Evolutionary conservation across 2,888 invertebrate species (phyloP).

Genomic region (Polymixis lichenea): DNA sequence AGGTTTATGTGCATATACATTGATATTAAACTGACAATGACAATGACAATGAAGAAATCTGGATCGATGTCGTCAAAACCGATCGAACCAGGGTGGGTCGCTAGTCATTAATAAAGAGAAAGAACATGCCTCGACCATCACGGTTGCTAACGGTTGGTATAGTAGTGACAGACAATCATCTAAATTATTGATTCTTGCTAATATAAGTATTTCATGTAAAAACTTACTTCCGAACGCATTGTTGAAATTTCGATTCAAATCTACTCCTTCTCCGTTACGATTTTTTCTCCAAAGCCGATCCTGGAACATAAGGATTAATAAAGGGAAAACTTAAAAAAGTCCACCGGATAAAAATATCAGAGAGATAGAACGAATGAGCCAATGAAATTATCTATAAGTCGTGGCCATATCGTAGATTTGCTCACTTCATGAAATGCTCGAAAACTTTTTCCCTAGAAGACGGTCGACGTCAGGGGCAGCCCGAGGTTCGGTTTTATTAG

Average conservation of each 20-base stretch:
- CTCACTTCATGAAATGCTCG: too few species aligned
- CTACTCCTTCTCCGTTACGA: slow-evolving; percentile 76
- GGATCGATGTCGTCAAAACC: background rate
- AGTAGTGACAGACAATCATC: background rate
- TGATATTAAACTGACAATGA: too few species aligned
- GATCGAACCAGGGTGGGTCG: too few species aligned
- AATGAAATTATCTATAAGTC: background rate
- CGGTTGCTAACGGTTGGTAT: background rate
- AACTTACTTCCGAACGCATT: slow-evolving; percentile 86
- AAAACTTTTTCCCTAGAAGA: too few species aligned
- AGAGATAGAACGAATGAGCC: background rate
- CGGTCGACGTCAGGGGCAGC: too few species aligned
- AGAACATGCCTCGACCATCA: background rate
- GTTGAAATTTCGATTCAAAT: slow-evolving; percentile 92
- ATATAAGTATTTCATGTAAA: background rate
- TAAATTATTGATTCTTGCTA: background rate
- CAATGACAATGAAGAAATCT: background rate
- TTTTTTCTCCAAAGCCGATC: slow-evolving; percentile 65
- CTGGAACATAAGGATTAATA: slow-evolving; percentile 36
- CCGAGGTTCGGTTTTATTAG: too few species aligned
- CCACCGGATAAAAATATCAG: background rate
- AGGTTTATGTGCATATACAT: too few species aligned
- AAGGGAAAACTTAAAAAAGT: background rate
- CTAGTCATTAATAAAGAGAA: background rate
- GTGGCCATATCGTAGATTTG: too few species aligned